A percentile compares a stretch with the other conserved stretches of the same genome.
phyloP scores from a whole-genome alignment of 1,140 invertebrate species.

The Zaprionus gabonicus region DNA sequence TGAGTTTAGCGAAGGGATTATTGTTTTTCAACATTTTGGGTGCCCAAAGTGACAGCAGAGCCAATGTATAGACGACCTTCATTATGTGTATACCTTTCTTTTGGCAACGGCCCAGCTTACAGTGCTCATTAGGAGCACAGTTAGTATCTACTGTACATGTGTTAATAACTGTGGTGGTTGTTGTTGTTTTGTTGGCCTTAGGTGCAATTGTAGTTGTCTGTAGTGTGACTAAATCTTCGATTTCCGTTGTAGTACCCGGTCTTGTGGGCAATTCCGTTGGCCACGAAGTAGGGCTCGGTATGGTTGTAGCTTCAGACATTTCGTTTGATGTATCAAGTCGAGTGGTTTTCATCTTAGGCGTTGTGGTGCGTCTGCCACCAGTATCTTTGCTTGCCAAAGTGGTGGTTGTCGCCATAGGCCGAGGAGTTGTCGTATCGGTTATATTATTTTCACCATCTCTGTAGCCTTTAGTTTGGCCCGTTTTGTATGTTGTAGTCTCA shows the following conservation, averaged over 20 bases:
- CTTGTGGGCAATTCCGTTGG: constrained; percentile 83
- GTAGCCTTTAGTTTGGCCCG: constrained; percentile 74
- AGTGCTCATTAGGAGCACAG: constrained; percentile 86
- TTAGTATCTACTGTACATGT: constrained; percentile 84
- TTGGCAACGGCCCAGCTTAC: constrained; percentile 86
- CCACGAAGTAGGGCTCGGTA: constrained; percentile 51
- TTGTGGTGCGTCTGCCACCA: constrained; percentile 60
- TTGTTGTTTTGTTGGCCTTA: constrained; percentile 52
- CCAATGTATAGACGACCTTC: constrained; percentile 28
- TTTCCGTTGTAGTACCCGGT: constrained; percentile 67
- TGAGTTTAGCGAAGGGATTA: constrained; percentile 5
- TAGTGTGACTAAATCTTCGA: constrained; percentile 48
- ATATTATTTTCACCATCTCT: constrained; percentile 83
- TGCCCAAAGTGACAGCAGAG: constrained; percentile 49
- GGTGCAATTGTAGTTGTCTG: constrained; percentile 54
- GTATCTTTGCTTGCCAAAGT: constrained; percentile 54
- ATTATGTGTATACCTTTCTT: constrained; percentile 85
- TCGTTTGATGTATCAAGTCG: constrained; percentile 80
- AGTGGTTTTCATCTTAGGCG: constrained; percentile 80
- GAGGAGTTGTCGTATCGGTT: constrained; percentile 68
- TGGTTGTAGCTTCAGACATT: constrained; percentile 62
- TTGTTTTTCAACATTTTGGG: constrained; percentile 12
- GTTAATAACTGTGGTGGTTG: constrained; percentile 82
- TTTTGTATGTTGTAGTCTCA: constrained; percentile 70
- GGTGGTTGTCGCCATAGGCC: constrained; percentile 59